Conservation (phyloP, 2,888 invertebrate genomes). For the Dendrolimus houi region DNA sequence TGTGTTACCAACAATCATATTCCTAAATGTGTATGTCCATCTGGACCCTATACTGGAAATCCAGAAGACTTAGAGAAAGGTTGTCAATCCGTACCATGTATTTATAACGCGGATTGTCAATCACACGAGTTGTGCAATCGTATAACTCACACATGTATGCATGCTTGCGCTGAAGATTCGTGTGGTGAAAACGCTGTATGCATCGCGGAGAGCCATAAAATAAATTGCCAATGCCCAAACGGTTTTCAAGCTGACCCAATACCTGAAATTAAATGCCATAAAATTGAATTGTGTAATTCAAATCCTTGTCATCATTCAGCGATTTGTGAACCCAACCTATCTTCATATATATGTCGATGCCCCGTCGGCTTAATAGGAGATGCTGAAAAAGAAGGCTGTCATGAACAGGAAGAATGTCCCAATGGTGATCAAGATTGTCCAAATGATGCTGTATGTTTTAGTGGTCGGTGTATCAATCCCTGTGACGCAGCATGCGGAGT, state of each 20-base stretch:
- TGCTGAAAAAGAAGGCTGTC: constrained; percentile 84
- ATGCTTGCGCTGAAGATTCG: constrained; percentile 87
- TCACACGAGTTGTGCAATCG: constrained; percentile 88
- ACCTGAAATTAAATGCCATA: constrained; percentile 88
- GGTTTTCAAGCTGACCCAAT: constrained; percentile 88
- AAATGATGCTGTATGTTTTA: constrained; percentile 81
- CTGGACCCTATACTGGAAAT: constrained; percentile 90
- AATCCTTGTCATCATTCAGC: constrained; percentile 90
- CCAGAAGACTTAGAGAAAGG: constrained; percentile 85
- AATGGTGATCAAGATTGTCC: constrained; percentile 87
- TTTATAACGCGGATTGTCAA: constrained; percentile 90
- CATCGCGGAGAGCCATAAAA: constrained; percentile 88
- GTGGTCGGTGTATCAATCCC: constrained; percentile 85
- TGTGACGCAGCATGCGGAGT: constrained; percentile 89
- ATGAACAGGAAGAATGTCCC: constrained; percentile 84
- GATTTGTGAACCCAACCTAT: constrained; percentile 81
- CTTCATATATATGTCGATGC: constrained; percentile 87
- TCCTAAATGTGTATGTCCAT: constrained; percentile 92
- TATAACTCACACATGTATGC: constrained; percentile 86
- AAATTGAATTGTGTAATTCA: constrained; percentile 82
- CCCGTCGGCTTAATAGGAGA: constrained; percentile 86
- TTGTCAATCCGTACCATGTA: constrained; percentile 88
- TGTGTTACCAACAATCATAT: constrained; percentile 94
- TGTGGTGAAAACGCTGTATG: constrained; percentile 94
- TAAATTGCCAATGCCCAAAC: constrained; percentile 90